A percentile compares a stretch with the other conserved stretches of the same genome.
Conservation (phyloP, 2,113 vertebrate genomes). For the Paedocypris sp. region DNA sequence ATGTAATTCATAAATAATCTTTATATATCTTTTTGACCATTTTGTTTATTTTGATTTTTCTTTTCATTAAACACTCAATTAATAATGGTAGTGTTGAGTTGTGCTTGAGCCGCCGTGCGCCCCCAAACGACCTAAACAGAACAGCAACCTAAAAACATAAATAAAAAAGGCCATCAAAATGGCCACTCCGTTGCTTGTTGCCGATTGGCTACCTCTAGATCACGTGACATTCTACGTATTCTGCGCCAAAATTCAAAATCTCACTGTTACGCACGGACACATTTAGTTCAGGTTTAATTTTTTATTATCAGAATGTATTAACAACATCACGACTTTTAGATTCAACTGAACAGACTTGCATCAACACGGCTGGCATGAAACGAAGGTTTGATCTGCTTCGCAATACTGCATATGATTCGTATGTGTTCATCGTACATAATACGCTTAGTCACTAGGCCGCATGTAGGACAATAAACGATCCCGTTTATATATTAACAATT, state of each 20-base stretch:
- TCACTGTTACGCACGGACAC: not conserved
- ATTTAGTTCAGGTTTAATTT: too few species aligned
- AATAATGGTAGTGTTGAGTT: too few species aligned
- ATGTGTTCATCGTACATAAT: too few species aligned
- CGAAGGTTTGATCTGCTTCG: slow-evolving; percentile 54
- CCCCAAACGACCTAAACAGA: not conserved
- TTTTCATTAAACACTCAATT: not conserved
- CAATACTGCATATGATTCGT: not conserved
- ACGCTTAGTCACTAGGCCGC: slow-evolving; percentile 6
- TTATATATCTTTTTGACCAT: too few species aligned
- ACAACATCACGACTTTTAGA: not conserved
- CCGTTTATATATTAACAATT: not conserved
- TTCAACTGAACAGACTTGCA: not conserved
- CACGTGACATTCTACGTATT: slow-evolving; percentile 45
- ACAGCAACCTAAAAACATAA: not conserved
- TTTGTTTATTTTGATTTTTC: not conserved
- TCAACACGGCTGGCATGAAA: slow-evolving; percentile 34
- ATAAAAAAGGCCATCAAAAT: not conserved
- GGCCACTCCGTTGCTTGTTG: not conserved
- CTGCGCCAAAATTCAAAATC: slow-evolving; percentile 94
- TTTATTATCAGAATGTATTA: not conserved
- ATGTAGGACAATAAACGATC: not conserved
- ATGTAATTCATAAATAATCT: too few species aligned
- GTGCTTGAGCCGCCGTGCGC: not conserved
- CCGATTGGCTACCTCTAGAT: slow-evolving; percentile 29